Percentiles rank a stretch among this genome's conserved stretches.
Evolutionary conservation across 2,113 vertebrate genomes (phyloP).

Genomic region (Sarotherodon lohbergeri): DNA sequence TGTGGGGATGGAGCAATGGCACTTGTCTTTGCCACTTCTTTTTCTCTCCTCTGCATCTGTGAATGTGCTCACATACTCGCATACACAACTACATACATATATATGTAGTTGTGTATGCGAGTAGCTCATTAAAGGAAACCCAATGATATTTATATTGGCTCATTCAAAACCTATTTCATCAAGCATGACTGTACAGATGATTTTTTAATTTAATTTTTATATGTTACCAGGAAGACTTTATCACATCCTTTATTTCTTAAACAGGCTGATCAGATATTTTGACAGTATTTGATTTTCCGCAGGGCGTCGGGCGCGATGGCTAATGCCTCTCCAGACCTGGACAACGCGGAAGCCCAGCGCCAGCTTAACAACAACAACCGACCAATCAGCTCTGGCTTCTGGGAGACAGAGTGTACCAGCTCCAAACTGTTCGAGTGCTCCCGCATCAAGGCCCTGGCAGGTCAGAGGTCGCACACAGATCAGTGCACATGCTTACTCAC

Average conservation of each 20-base stretch:
- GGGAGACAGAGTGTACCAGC: slow-evolving; percentile 80
- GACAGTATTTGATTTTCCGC: background rate
- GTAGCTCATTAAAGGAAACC: rapidly evolving
- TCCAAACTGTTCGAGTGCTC: slow-evolving; percentile 91
- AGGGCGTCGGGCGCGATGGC: slow-evolving; percentile 77
- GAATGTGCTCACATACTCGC: background rate
- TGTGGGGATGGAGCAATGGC: background rate
- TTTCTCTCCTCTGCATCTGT: background rate
- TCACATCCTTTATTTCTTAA: background rate
- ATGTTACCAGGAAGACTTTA: background rate
- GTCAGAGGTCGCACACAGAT: slow-evolving; percentile 54
- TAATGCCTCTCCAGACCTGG: slow-evolving; percentile 82
- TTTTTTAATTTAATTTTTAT: rapidly evolving
- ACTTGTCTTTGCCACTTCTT: background rate
- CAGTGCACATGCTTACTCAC: background rate
- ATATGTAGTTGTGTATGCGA: background rate
- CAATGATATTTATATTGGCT: background rate
- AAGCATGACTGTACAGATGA: rapidly evolving
- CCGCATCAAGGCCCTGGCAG: slow-evolving; percentile 88
- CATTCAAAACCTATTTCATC: background rate
- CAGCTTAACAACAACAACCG: slow-evolving; percentile 85
- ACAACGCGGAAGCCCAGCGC: slow-evolving; percentile 84
- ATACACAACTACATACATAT: too few relatives aligned
- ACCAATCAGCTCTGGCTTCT: slow-evolving; percentile 74
- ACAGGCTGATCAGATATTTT: background rate